Evolutionary conservation across 2,113 vertebrate species (phyloP), one percentile per base, ranked within the genome.

Genomic region (Melanerpes aurifrons): DNA sequence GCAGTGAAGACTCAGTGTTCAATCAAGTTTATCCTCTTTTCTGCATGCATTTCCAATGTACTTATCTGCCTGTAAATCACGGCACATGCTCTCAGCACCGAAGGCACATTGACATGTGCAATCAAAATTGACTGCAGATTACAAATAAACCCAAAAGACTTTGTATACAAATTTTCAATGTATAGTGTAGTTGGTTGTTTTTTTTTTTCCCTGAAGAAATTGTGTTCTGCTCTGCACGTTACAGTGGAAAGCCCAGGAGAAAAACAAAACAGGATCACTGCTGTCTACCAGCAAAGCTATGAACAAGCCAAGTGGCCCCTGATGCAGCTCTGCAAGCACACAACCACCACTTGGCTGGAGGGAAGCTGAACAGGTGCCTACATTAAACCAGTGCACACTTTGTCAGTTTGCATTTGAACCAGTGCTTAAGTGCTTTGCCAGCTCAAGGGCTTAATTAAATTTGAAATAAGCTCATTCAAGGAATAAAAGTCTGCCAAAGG

Each of bases 401-500:
- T 63, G 85, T 95, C 92, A 91, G 73, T 54, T 84, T 75, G 87
- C 73, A 86, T 91, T 78, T 91, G 70, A 91, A 66, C 77, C 81
- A 77, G 50, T 4, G 28, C 21, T 9, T 48, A 92, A 96, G 79
- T 69, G 79, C 62, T 81, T 50, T 74, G 37, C 89, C 82, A 89
- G 82, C 70, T 94, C 62, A 86, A 94, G 76, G 69, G 43, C 90
- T 94, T 92, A 82, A 95, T 93, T 88, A 56, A 75, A 69, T 94
- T 88, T 81, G 59, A 94, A 93, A 73, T 75, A 88, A 89, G 72
- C 43, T 94, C 93, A 87, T 87, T 92, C 66, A 90, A 96, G 89
- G 73, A 86, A 87, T 81, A 90, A 69, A 94, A 91, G 72, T 91
- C 87, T 96, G 93, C 58, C 95, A 94, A 94, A 95, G 86, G 87